Evolutionary conservation across 2,113 vertebrate species (phyloP).

Genomic region (Pungitius pungitius): DNA sequence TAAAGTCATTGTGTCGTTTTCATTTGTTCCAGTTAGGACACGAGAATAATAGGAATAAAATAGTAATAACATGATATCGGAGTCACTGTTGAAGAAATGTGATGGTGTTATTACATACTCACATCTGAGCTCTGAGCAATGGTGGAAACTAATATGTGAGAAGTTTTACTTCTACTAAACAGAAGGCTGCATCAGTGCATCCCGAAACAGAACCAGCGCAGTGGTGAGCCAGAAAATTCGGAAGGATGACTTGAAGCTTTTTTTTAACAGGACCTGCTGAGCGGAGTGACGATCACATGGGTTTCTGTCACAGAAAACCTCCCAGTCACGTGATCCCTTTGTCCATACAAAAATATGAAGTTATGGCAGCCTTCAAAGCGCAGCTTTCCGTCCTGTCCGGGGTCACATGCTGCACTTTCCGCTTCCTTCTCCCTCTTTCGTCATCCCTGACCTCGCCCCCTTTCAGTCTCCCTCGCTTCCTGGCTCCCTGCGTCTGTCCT

Average conservation of each 20-base stretch:
- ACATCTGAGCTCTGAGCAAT: neutral
- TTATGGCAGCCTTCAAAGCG: neutral
- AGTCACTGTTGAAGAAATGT: neutral
- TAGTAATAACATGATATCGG: no score
- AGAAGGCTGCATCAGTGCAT: no score
- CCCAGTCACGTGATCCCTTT: neutral
- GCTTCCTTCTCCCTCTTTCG: slow-evolving; percentile 14
- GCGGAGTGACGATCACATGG: neutral
- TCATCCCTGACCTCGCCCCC: slow-evolving; percentile 55
- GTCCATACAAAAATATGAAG: neutral
- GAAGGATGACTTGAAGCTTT: neutral
- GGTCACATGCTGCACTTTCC: slow-evolving; percentile 4
- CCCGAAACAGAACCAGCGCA: neutral
- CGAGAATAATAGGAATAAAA: no score
- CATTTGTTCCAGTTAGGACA: no score
- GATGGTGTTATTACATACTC: no score
- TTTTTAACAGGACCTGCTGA: neutral
- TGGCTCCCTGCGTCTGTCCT: slow-evolving; percentile 43
- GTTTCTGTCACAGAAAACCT: neutral
- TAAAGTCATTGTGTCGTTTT: no score
- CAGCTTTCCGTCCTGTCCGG: neutral
- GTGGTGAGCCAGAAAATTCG: neutral
- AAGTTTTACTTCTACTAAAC: no score
- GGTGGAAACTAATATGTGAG: neutral
- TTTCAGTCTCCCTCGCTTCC: slow-evolving; percentile 50